These are phyloP conservation scores for Pterocles gutturalis DNA, from an alignment of 2,113 vertebrate species.

Conservation along the genomic window DNA sequence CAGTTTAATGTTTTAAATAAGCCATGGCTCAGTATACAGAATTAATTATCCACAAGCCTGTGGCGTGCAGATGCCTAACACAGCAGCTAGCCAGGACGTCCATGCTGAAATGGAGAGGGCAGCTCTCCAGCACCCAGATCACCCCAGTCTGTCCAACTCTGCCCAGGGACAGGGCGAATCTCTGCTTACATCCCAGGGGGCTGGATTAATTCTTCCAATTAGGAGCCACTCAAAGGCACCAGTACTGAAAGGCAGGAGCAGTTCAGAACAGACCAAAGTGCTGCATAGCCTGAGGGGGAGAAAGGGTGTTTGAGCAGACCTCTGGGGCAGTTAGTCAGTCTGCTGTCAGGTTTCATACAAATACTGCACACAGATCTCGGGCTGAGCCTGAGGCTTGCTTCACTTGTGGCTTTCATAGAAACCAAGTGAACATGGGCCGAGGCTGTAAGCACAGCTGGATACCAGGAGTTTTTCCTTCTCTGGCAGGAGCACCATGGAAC, in stretches of 20 bases:
- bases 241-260: not conserved
- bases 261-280: not conserved
- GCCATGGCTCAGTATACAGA: not conserved
- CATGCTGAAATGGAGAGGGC: not conserved
- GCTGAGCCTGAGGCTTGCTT: not conserved
- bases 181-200: accelerated
- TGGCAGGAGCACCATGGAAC: not conserved
- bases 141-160: not conserved
- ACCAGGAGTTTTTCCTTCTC: not conserved
- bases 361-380: not conserved
- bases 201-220: not conserved
- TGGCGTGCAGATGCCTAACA: not conserved
- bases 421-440: not conserved
- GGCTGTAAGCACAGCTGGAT: constrained; percentile 30
- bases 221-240: not conserved
- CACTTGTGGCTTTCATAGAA: constrained; percentile 16
- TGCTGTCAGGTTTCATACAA: not conserved
- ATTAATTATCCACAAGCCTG: constrained; percentile 33
- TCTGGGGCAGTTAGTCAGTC: not conserved
- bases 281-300: not conserved
- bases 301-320: accelerated
- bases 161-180: not conserved
- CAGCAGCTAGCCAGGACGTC: not conserved
- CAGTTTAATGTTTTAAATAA: constrained; percentile 33
- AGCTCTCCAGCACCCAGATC: not conserved